Conservation (phyloP, 2,113 vertebrate species). For the Limnothrissa miodon region DNA sequence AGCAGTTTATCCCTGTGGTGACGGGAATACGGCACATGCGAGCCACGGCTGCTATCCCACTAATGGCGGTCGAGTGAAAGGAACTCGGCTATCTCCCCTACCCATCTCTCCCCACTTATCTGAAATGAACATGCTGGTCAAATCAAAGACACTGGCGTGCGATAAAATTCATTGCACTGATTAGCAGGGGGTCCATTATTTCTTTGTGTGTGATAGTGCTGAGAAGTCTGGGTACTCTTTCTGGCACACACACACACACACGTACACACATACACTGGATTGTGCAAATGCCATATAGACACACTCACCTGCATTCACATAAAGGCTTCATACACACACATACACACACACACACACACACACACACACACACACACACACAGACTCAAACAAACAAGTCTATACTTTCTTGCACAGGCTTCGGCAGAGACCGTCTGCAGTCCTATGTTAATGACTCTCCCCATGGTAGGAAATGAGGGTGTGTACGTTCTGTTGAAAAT, state of each 20-base stretch:
- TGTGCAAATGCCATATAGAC: constrained; percentile 21
- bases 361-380: constrained; percentile 8
- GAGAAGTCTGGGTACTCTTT: background rate
- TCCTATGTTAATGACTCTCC: constrained; percentile 43
- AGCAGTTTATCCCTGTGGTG: background rate
- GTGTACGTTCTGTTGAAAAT: constrained; percentile 37
- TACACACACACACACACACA: background rate
- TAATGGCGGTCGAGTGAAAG: background rate
- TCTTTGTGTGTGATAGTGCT: background rate
- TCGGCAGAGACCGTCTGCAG: constrained; percentile 27
- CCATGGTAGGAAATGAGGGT: constrained; percentile 26
- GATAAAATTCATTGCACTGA: background rate
- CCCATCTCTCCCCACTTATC: background rate
- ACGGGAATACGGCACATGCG: background rate
- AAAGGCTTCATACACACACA: no score
- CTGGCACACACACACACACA: background rate
- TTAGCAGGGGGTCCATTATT: background rate
- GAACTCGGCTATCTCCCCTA: background rate
- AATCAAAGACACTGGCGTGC: background rate
- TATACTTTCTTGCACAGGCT: constrained; percentile 12
- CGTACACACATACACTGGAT: background rate
- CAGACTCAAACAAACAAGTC: background rate
- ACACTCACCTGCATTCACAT: background rate
- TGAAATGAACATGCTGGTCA: background rate
- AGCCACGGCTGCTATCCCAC: background rate